Evolutionary conservation across 2,113 vertebrate genomes (phyloP).

Genomic region (Apaloderma vittatum): DNA sequence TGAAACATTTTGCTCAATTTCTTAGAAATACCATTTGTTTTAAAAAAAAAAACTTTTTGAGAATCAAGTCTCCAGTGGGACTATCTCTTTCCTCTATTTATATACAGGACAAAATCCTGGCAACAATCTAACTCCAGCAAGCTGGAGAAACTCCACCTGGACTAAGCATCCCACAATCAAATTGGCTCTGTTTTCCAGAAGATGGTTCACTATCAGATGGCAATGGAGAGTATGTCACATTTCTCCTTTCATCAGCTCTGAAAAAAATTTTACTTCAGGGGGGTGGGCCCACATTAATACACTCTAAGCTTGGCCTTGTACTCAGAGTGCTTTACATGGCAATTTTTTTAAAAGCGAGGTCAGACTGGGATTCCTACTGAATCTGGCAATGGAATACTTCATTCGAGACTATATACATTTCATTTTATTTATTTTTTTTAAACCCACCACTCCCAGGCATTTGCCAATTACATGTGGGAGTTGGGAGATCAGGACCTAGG

Average conservation of each 20-base stretch:
- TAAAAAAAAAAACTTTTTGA: background rate
- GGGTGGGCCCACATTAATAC: background rate
- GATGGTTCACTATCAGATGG: background rate
- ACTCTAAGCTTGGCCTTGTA: background rate
- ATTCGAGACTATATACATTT: background rate
- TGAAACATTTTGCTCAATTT: slow-evolving; percentile 56
- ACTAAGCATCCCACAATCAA: background rate
- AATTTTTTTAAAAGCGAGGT: background rate
- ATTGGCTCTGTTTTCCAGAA: background rate
- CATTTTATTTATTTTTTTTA: background rate
- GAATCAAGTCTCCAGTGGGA: background rate
- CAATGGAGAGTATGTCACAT: background rate
- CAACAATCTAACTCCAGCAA: slow-evolving; percentile 25
- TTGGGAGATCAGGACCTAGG: background rate
- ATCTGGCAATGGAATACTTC: background rate
- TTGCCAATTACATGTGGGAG: background rate
- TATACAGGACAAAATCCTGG: slow-evolving; percentile 26
- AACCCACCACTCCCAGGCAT: background rate
- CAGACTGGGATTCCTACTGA: background rate
- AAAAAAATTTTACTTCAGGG: background rate
- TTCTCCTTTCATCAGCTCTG: background rate
- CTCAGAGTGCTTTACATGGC: background rate
- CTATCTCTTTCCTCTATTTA: slow-evolving; percentile 24
- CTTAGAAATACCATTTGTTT: slow-evolving; percentile 54
- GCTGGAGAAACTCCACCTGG: slow-evolving; percentile 58